Percentiles rank a stretch among this genome's conserved stretches.
phyloP scores from a whole-genome alignment of 2,888 invertebrate species.

The Mylabris sibirica region DNA sequence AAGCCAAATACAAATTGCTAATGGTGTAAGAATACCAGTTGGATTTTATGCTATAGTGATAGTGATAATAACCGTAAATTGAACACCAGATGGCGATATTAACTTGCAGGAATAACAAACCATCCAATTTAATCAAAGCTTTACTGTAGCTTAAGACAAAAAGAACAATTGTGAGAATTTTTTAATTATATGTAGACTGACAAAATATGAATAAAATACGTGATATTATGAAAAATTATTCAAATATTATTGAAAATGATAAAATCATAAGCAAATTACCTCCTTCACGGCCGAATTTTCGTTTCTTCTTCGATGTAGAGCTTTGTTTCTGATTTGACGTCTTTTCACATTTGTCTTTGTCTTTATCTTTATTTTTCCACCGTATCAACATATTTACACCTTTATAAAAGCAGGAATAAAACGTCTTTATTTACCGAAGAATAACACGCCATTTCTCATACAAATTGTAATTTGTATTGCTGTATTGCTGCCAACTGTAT shows the following conservation, averaged over 20 bases:
- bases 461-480: background rate
- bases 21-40: background rate
- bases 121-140: background rate
- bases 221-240: too few species aligned
- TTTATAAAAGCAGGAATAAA: background rate
- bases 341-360: constrained; percentile 69
- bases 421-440: background rate
- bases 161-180: background rate
- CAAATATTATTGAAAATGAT: too few species aligned
- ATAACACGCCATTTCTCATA: background rate
- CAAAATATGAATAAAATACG: too few species aligned
- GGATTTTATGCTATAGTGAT: background rate
- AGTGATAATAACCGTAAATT: background rate
- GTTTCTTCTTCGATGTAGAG: constrained; percentile 78
- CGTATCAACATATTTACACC: constrained; percentile 73
- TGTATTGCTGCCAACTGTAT: background rate
- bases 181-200: background rate
- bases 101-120: constrained; percentile 1
- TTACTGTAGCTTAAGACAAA: background rate
- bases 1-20: background rate
- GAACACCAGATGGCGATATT: constrained; percentile 5
- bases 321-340: constrained; percentile 59
- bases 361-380: constrained; percentile 87
- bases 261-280: constrained; percentile 59
- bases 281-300: constrained; percentile 83